These are phyloP conservation scores for Pissodes strobi DNA, from an alignment of 1,140 invertebrate species.

Conservation along the genomic window DNA sequence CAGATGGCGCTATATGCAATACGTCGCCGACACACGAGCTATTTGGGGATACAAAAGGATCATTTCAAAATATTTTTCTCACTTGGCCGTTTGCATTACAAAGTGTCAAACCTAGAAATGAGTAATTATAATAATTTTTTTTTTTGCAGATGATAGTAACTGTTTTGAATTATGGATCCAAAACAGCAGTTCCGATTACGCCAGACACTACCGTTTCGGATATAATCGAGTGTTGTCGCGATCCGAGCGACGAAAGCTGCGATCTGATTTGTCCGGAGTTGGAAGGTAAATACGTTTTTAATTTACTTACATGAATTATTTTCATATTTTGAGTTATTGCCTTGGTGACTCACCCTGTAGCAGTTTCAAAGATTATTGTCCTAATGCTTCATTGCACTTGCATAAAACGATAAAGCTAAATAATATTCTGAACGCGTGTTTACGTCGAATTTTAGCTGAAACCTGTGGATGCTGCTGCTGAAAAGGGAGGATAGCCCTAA, in stretches of 20 bases:
- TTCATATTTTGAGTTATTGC: not conserved
- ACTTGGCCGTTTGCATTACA: too few relatives aligned
- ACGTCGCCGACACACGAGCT: too few relatives aligned
- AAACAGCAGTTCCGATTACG: conserved; percentile 62
- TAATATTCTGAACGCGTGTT: too few relatives aligned
- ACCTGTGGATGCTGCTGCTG: not conserved
- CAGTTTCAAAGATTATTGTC: too few relatives aligned
- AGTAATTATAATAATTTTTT: too few relatives aligned
- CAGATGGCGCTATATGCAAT: too few relatives aligned
- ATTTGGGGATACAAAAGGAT: too few relatives aligned
- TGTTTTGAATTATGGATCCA: conserved; percentile 61
- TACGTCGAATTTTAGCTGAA: conserved; percentile 7
- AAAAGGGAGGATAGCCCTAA: conserved; percentile 3
- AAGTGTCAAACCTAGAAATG: too few relatives aligned
- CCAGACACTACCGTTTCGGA: conserved; percentile 64
- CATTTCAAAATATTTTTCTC: too few relatives aligned
- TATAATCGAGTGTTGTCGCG: conserved; percentile 64
- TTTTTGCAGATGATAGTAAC: conserved; percentile 65
- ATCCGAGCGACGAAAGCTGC: conserved; percentile 65
- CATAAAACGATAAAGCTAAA: too few relatives aligned
- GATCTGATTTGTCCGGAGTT: conserved; percentile 57
- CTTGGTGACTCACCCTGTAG: not conserved
- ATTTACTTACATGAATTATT: not conserved
- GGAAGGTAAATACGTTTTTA: conserved; percentile 54
- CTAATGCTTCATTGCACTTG: too few relatives aligned